These are phyloP conservation scores for Melipona bicolor DNA, from an alignment of 2,888 invertebrate genomes.

Conservation along the genomic window DNA sequence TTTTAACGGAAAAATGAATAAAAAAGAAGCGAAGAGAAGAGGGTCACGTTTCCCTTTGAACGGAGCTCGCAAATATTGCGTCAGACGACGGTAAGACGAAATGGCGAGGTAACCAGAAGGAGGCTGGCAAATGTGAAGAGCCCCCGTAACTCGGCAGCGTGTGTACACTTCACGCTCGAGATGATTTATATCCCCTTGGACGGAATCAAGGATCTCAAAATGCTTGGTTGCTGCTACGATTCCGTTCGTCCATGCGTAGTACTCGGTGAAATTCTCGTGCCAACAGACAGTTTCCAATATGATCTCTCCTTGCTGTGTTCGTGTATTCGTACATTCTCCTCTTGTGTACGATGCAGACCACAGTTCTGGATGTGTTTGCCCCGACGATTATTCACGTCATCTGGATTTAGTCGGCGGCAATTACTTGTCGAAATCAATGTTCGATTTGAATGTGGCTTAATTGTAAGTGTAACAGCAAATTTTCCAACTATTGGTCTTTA, in stretches of 20 bases:
- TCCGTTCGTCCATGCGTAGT: conserved; percentile 46
- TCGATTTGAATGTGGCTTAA: neutral
- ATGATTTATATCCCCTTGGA: conserved; percentile 58
- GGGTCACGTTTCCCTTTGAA: conserved; percentile 33
- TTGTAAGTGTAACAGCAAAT: neutral
- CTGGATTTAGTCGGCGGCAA: conserved; percentile 18
- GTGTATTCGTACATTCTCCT: neutral
- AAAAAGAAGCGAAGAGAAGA: neutral
- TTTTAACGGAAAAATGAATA: neutral
- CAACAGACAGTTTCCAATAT: conserved; percentile 46
- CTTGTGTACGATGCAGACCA: neutral
- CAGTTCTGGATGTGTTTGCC: conserved; percentile 21
- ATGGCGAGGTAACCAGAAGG: conserved; percentile 18
- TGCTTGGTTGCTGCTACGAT: conserved; percentile 46
- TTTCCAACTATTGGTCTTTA: conserved; percentile 10
- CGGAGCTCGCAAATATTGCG: conserved; percentile 36
- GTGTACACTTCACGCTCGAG: conserved; percentile 70
- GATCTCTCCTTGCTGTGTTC: neutral
- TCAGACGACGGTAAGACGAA: conserved; percentile 14
- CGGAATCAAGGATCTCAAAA: conserved; percentile 57
- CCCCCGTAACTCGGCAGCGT: conserved; percentile 41
- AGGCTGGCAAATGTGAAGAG: conserved; percentile 50
- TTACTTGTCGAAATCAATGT: conserved; percentile 17
- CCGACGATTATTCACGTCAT: conserved; percentile 36
- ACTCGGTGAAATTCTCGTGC: conserved; percentile 22